Base-by-base conservation (phyloP, 2,797 vertebrate genomes). In the Rhynchonycteris naso region DNA sequence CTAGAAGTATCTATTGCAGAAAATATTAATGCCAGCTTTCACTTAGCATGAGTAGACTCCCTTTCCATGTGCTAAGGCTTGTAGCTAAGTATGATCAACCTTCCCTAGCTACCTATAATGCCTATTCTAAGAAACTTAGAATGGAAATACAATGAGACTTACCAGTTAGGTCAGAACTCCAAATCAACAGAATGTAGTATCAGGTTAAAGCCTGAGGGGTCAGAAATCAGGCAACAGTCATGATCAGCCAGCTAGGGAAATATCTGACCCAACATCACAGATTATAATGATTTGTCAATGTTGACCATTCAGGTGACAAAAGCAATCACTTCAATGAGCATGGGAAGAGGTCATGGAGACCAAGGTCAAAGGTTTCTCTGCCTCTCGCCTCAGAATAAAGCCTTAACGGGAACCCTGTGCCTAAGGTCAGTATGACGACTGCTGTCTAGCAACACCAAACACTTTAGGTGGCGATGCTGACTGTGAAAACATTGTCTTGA, bases 401-500 rank as follows among this genome's bases (percentile, higher is more conserved):
- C 65, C 68, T 88, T 85, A 80, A 88, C 66, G 58, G 79, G 24
- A 68, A 78, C 54, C 43, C 28, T 19, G 2, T 47, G 63, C 13
- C 33, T 19, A 35, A 52, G 50, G 68, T 71, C 86, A 91, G 30
- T 33, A 69, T 33, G 58, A 52, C 68, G 18, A 56, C 61, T 54
- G 1, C 9, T 26, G 26, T 22, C 1, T 7, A 93, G 56, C n/a
- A 50, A 68, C 61, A 93, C 56, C 50, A 54, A 91, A 69, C 85
- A 93, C 69, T 82, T 33, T 66, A 76, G 65, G 66, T 82, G 61
- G 26, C 50, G 82, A 93, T 63, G 76, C 30, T 88, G 56, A 76
- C 26, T 30, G 26, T 43, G 61, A 72, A 83, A 88, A 91, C 68
- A 74, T 86, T 93, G 88, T 75, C 38, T 66, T 96, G 78, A 81